Base-by-base conservation (phyloP, 1,140 invertebrate genomes). In the Dendroctonus valens region DNA sequence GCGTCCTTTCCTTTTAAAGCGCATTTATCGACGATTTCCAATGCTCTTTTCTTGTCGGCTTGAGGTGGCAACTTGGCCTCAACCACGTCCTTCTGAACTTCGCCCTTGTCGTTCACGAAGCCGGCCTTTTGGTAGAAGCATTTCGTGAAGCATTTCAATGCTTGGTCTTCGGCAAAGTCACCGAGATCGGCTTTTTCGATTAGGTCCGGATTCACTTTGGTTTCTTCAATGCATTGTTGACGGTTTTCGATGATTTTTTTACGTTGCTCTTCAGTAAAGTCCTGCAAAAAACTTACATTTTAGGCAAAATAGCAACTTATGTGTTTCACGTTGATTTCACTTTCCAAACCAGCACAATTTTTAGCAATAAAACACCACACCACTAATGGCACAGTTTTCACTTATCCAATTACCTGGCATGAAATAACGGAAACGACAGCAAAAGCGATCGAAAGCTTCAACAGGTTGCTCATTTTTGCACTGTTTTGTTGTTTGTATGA, bases 1-100 rank as follows among this genome's bases (percentile, higher is more conserved):
- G 76, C 68, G 53, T 79, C 75, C 41, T 75, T 78, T 59, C 82
- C 82, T 57, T 81, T 77, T 44, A 77, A 76, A 40, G 73, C 73
- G 61, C 81, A 82, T 60, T 77, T 75, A 12, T 80, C 78, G 6
- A 82, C 69, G 12, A 75, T 65, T 44, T 57, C 66, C 26, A 73
- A 52, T 7, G 71, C 74, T n/a, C 69, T 72, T 40, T 75, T 71
- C 26, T 67, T 73, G 46, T 77, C 73, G 8, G 70, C 70, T 44
- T 72, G 70, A 40, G 68, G 57, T 9, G 74, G 74, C 11, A 76
- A 42, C 60, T 77, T 78, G 0, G 71, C 70, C 59, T 77, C 75
- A 7, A 77, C 71, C 0, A 76, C 77, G 12, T 76, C 76, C 44
- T 70, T 63, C 40, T 75, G 71, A 11, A 78, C 68, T 52, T 73